Evolutionary conservation across 2,113 vertebrate species (phyloP).

Genomic region (Pelodiscus sinensis): DNA sequence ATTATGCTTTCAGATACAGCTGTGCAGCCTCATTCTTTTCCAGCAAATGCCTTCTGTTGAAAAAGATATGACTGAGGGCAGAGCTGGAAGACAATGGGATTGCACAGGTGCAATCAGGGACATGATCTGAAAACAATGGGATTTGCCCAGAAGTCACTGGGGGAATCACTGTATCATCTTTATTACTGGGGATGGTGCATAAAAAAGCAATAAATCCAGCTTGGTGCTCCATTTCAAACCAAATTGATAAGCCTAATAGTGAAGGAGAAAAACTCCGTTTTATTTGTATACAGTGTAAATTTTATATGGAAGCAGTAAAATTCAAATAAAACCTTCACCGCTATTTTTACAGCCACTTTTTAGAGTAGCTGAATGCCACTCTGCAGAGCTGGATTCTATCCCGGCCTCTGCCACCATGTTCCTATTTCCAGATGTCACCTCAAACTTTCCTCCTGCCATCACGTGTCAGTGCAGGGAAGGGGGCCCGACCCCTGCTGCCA

Average conservation of each 20-base stretch:
- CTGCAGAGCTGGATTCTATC: background rate
- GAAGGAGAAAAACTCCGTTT: background rate
- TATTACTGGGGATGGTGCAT: background rate
- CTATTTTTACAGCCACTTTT: background rate
- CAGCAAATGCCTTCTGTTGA: rapidly evolving
- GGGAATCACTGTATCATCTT: background rate
- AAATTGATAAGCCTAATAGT: background rate
- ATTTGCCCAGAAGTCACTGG: background rate
- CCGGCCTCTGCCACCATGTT: background rate
- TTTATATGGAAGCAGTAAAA: background rate
- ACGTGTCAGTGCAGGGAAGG: rapidly evolving
- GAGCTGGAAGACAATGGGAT: rapidly evolving
- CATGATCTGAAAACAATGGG: background rate
- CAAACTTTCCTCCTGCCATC: background rate
- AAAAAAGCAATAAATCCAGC: rapidly evolving
- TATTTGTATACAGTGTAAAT: background rate
- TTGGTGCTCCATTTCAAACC: background rate
- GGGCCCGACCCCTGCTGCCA: too few species aligned
- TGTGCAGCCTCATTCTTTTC: background rate
- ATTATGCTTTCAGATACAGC: background rate
- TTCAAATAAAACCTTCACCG: background rate
- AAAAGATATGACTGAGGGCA: background rate
- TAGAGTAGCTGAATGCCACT: background rate
- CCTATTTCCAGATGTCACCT: background rate
- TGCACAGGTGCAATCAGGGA: background rate